These are phyloP conservation scores for Caenorhabditis zanzibari DNA, from an alignment of 2,888 invertebrate species.

Conservation along the genomic window DNA sequence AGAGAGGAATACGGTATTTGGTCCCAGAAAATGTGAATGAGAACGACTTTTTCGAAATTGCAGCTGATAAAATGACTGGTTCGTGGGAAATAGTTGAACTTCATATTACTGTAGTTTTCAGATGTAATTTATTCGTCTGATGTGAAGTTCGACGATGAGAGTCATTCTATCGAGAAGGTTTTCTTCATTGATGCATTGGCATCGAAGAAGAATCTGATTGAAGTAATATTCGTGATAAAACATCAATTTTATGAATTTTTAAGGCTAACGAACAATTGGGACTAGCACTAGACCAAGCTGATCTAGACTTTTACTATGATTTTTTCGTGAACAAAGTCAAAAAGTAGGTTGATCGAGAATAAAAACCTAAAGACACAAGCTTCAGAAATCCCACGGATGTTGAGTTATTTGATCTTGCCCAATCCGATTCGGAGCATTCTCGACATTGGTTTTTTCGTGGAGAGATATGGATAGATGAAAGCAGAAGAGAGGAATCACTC, in stretches of 20 bases:
- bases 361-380: background rate
- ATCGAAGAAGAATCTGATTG: constrained; percentile 26
- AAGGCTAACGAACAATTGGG: constrained; percentile 71
- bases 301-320: constrained; percentile 76
- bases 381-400: constrained; percentile 96
- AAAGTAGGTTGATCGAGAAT: constrained; percentile 48
- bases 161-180: constrained; percentile 44
- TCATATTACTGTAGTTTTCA: no score
- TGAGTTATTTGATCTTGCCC: constrained; percentile 97
- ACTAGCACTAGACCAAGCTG: constrained; percentile 76
- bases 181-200: constrained; percentile 64
- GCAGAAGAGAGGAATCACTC: constrained; percentile 88
- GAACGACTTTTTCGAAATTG: constrained; percentile 64
- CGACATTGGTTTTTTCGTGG: constrained; percentile 90
- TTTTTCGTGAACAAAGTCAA: constrained; percentile 75
- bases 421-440: constrained; percentile 92
- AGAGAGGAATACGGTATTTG: constrained; percentile 90
- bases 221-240: background rate
- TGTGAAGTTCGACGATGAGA: constrained; percentile 52
- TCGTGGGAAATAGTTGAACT: background rate
- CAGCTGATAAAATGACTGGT: constrained; percentile 75
- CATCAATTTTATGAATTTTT: background rate
- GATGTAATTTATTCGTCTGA: constrained; percentile 59
- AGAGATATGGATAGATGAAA: constrained; percentile 90
- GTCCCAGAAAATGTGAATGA: constrained; percentile 68